These are phyloP conservation scores for Stegastes partitus DNA, from an alignment of 2,113 vertebrate species.

Conservation along the genomic window DNA sequence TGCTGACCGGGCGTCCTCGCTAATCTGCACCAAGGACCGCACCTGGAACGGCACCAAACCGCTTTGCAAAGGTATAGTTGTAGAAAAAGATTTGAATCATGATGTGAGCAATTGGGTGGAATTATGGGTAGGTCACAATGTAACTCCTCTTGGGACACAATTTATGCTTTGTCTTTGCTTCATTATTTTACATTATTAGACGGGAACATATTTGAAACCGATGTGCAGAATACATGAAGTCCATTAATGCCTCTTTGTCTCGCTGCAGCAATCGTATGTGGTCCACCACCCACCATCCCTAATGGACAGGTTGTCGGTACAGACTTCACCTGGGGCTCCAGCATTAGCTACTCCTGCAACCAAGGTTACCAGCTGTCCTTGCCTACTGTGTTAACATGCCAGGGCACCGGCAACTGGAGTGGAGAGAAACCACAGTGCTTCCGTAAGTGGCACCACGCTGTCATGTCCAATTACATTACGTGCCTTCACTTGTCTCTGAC, in stretches of 20 bases:
- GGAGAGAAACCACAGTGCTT: constrained; percentile 97
- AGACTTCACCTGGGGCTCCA: constrained; percentile 95
- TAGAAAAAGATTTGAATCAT: neutral
- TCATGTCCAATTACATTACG: constrained; percentile 16
- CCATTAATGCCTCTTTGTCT: neutral
- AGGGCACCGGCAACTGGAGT: constrained; percentile 94
- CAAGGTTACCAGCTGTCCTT: constrained; percentile 98
- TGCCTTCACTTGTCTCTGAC: constrained; percentile 2
- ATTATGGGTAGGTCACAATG: neutral
- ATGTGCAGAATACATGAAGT: neutral
- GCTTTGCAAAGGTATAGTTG: constrained; percentile 89
- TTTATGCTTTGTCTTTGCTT: neutral
- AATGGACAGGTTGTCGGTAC: constrained; percentile 94
- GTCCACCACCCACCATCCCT: constrained; percentile 88
- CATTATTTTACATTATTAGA: neutral
- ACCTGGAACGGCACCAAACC: constrained; percentile 97
- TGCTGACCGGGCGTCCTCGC: constrained; percentile 88
- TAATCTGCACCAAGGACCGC: constrained; percentile 95
- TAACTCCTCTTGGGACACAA: neutral
- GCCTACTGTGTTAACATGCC: constrained; percentile 93
- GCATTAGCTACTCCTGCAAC: constrained; percentile 93
- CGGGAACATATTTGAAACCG: neutral
- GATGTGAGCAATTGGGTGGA: no score
- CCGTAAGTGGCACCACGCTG: constrained; percentile 87
- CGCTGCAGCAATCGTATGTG: constrained; percentile 90